These are phyloP conservation scores for Chrysotoxum bicinctum DNA, from an alignment of 2,888 invertebrate species.

Conservation along the genomic window DNA sequence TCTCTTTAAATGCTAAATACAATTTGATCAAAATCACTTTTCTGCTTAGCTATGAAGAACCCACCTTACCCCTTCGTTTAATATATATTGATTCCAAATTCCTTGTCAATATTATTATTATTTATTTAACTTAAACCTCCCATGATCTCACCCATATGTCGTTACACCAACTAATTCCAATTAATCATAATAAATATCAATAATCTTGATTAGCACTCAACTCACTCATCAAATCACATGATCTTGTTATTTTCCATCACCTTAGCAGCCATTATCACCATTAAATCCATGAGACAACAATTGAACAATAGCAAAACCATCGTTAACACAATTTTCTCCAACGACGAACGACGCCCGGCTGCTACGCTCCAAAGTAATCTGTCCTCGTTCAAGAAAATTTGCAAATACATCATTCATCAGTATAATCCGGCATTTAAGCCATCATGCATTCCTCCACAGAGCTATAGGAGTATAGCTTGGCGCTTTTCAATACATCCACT, in stretches of 20 bases:
- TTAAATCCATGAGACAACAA: conserved; percentile 54
- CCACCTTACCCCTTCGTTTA: too few species aligned
- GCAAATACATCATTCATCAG: conserved; percentile 54
- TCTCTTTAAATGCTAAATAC: too few species aligned
- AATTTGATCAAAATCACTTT: too few species aligned
- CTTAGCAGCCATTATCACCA: background rate
- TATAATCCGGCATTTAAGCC: conserved; percentile 57
- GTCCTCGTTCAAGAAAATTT: conserved; percentile 61
- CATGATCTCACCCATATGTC: background rate
- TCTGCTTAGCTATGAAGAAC: too few species aligned
- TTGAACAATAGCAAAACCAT: conserved; percentile 56
- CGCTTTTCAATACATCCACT: conserved; percentile 15
- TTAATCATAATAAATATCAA: conserved; percentile 49
- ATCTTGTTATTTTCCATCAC: conserved; percentile 20
- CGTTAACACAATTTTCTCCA: conserved; percentile 36
- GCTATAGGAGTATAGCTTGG: too few species aligned
- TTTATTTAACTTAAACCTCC: background rate
- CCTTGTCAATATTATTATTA: background rate
- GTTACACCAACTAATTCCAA: conserved; percentile 14
- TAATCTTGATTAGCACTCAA: conserved; percentile 43
- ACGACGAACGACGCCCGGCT: background rate
- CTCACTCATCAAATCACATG: conserved; percentile 26
- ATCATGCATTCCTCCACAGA: conserved; percentile 1
- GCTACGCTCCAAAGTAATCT: conserved; percentile 26
- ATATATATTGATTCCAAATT: background rate